Base-by-base conservation (phyloP, 2,888 invertebrate genomes). In the Philonicus albiceps region DNA sequence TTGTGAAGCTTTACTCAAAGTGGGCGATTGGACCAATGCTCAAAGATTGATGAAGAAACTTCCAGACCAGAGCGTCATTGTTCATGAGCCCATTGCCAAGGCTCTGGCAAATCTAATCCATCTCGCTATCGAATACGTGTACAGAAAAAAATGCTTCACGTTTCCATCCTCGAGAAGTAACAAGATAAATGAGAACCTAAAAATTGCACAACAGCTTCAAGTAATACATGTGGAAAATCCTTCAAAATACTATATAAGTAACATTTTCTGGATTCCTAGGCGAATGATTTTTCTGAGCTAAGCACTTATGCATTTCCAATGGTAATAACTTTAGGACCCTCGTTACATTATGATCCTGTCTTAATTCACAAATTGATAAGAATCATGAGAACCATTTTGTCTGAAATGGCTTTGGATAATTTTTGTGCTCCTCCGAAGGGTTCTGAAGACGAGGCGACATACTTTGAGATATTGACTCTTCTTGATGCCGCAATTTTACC, bases 21-120 rank as follows among this genome's bases (percentile, higher is more conserved):
- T 98, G 88, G 98, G 97, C 1, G 98, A 97, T 89, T 99, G 99
- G 99, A 94, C 95, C 22, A 96, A 96, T 90, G 98, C 98, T 3
- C 94, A 95, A 88, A 94, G 94, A 88, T 93, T 99, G 87, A 95
- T 97, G 37, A 95, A 95, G 89, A 94, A 96, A 86, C 93, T 99
- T 88, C 99, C 99, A 0, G 95, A 96, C 86, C 95, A 95, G 91
- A 95, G 95, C 89, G 94, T 96, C 11, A 94, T 97, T 88, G 95
- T 96, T 53, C 95, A 96, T 90, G 95, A 96, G 81, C 96, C 96
- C 0, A 95, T 97, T 84, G 96, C 97, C 2, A 92, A 94, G 85
- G 96, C 97, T 1, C 93, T 98, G 19, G 96, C 97, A 90, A 93
- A 94, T 88, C 94, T 98, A 90, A 93, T 98, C 86, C 97, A 98